phyloP scores from a whole-genome alignment of 2,113 vertebrate genomes.

The Heloderma charlesbogerti region DNA sequence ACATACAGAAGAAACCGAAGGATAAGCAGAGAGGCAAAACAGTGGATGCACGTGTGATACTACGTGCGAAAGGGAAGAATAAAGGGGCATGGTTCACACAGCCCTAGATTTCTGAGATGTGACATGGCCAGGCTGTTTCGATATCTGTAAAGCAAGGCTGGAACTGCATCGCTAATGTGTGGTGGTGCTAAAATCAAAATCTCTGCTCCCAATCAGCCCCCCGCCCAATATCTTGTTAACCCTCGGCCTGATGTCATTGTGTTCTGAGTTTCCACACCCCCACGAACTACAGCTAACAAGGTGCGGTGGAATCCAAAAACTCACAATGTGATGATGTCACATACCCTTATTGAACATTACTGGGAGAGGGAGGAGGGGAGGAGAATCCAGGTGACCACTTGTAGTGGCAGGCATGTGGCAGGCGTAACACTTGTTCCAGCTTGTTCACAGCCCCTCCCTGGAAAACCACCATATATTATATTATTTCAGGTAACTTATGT shows the following conservation, averaged over 20 bases:
- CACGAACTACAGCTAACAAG: background rate
- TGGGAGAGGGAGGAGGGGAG: background rate
- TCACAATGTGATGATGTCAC: background rate
- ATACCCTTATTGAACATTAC: background rate
- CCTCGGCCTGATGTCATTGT: background rate
- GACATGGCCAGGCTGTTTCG: background rate
- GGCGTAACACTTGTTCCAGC: background rate
- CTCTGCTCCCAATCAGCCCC: background rate
- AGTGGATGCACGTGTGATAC: background rate
- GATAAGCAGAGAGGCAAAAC: background rate
- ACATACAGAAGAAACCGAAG: no score
- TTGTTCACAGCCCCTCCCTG: no score
- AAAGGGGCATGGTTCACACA: background rate
- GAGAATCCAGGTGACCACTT: background rate
- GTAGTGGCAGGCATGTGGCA: background rate
- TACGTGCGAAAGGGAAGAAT: background rate
- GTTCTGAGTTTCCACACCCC: background rate
- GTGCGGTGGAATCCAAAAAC: background rate
- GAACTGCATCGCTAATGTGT: background rate
- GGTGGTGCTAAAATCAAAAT: background rate
- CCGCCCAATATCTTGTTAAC: background rate
- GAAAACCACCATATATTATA: no score
- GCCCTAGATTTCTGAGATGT: background rate
- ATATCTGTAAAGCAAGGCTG: background rate
- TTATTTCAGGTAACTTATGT: background rate